Percentiles rank a stretch among this genome's conserved stretches.
Conservation (phyloP, 2,888 invertebrate genomes). For the Himalopsyche kuldschensis region DNA sequence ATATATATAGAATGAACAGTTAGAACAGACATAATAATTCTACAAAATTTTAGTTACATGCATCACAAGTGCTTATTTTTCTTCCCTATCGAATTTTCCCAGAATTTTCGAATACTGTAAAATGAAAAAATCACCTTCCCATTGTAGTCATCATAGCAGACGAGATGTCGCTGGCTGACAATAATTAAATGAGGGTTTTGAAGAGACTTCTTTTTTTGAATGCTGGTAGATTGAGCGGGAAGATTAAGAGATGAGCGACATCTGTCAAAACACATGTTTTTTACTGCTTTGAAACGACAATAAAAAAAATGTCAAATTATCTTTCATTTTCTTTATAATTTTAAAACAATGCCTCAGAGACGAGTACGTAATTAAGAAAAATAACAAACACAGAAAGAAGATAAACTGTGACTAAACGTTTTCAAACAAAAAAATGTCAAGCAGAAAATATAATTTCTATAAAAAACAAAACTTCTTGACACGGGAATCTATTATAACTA, state of each 20-base stretch:
- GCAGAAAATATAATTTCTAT: neutral
- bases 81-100: no score
- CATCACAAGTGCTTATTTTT: no score
- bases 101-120: no score
- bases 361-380: neutral
- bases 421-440: neutral
- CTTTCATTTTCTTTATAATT: slow-evolving; percentile 8
- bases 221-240: slow-evolving; percentile 34
- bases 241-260: slow-evolving; percentile 35
- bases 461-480: neutral
- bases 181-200: neutral
- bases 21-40: no score
- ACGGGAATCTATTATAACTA: no score
- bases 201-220: neutral
- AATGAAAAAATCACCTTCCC: neutral
- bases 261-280: slow-evolving; percentile 36
- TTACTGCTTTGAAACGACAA: slow-evolving; percentile 14
- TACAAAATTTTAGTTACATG: no score
- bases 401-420: neutral
- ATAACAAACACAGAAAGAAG: neutral
- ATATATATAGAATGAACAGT: no score
- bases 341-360: neutral
- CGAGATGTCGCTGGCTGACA: neutral
- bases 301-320: slow-evolving; percentile 26
- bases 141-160: neutral